phyloP scores from a whole-genome alignment of 2,797 vertebrate species.

The Phataginus tetradactyla region DNA sequence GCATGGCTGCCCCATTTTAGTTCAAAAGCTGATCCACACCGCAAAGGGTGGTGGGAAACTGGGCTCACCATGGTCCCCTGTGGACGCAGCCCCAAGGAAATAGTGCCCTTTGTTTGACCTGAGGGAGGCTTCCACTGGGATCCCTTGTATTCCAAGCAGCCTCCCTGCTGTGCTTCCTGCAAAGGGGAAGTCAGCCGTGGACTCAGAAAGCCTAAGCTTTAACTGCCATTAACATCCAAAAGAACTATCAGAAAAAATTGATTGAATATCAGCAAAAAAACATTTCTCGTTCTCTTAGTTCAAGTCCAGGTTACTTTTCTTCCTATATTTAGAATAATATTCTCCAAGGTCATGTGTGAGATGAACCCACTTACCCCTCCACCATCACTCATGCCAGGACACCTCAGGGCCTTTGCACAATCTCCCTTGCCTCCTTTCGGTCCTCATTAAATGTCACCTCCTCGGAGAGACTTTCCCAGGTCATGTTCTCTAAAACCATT shows the following conservation, averaged over 20 bases:
- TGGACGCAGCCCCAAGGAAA: rapidly evolving
- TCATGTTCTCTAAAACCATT: background rate
- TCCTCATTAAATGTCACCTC: background rate
- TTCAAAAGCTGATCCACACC: no score
- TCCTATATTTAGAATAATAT: background rate
- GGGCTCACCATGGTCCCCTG: rapidly evolving
- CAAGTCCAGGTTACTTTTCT: background rate
- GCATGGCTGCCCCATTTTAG: rapidly evolving
- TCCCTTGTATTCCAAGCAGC: rapidly evolving
- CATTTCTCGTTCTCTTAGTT: background rate
- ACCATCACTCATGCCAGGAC: background rate
- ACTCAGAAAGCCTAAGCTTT: background rate
- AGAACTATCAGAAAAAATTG: background rate
- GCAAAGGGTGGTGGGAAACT: background rate
- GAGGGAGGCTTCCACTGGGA: rapidly evolving
- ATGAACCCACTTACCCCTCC: no score
- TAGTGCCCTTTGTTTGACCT: background rate
- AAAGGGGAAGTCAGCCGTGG: background rate
- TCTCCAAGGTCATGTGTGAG: background rate
- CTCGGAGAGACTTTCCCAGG: background rate
- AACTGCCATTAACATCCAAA: background rate
- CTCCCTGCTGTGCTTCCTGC: no score
- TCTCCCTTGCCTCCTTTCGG: background rate
- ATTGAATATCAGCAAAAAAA: no score
- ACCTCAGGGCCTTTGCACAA: background rate